phyloP scores from a whole-genome alignment of 35 echinoderm and acorn worm species.

The Amphiura filiformis region DNA sequence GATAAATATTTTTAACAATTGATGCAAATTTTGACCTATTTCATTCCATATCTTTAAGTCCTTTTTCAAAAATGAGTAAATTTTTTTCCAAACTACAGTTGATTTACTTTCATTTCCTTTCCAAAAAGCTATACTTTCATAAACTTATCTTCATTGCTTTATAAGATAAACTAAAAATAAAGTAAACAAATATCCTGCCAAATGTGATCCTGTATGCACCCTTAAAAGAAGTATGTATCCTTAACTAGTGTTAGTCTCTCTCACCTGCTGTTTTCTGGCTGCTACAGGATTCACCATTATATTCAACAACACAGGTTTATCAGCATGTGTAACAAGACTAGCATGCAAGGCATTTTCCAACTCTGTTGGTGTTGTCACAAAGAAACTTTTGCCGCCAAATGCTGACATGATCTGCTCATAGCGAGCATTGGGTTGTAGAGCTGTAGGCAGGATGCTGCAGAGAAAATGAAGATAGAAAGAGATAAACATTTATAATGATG shows the following conservation, averaged over 20 bases:
- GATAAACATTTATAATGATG: too few relatives aligned
- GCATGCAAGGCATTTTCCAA: slow-evolving; percentile 59
- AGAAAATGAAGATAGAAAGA: not conserved
- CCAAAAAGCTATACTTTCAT: not conserved
- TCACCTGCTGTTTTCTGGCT: slow-evolving; percentile 80
- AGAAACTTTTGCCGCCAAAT: slow-evolving; percentile 85
- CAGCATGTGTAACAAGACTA: slow-evolving; percentile 59
- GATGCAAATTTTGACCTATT: not conserved
- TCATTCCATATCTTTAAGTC: not conserved
- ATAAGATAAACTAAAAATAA: not conserved
- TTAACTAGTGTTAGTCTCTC: not conserved
- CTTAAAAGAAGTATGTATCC: too few relatives aligned
- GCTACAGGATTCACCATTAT: slow-evolving; percentile 76
- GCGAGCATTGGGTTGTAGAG: slow-evolving; percentile 72
- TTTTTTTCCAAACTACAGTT: not conserved
- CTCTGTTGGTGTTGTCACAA: slow-evolving; percentile 70
- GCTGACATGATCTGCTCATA: slow-evolving; percentile 97
- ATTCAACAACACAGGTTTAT: slow-evolving; percentile 84
- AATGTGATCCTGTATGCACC: too few relatives aligned
- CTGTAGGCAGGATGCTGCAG: slow-evolving; percentile 58
- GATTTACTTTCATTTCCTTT: too few relatives aligned
- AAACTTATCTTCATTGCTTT: not conserved
- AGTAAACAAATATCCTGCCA: too few relatives aligned
- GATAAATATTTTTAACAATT: not conserved
- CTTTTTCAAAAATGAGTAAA: not conserved